These are phyloP conservation scores for Micoletzkya japonica DNA, from an alignment of 2,888 invertebrate species.

Conservation along the genomic window DNA sequence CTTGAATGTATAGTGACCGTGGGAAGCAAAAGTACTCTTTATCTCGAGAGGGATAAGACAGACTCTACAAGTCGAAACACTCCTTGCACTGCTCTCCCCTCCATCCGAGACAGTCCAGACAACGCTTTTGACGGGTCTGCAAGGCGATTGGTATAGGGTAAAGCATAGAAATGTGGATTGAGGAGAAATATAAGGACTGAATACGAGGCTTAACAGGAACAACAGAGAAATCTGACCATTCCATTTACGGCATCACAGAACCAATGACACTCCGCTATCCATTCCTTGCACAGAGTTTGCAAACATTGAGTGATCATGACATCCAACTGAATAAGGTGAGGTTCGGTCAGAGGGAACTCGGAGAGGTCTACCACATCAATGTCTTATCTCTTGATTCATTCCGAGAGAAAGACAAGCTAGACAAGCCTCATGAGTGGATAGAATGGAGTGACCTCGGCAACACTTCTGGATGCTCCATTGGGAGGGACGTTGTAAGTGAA, in stretches of 20 bases:
- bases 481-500: conserved; percentile 43
- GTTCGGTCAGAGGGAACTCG: too few species aligned
- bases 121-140: conserved; percentile 28
- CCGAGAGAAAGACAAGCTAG: too few species aligned
- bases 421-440: neutral
- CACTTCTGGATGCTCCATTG: conserved; percentile 36
- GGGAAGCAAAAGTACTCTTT: neutral
- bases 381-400: too few species aligned
- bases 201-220: neutral
- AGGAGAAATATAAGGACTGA: too few species aligned
- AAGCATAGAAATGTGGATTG: too few species aligned
- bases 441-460: conserved; percentile 35
- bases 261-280: conserved; percentile 59
- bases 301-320: conserved; percentile 54
- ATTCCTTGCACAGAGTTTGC: conserved; percentile 54
- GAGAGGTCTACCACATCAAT: too few species aligned
- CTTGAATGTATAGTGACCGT: neutral
- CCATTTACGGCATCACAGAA: conserved; percentile 53
- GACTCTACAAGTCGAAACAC: conserved; percentile 43
- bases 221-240: conserved; percentile 33
- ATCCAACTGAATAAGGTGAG: conserved; percentile 46
- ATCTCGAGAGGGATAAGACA: neutral
- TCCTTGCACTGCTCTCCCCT: conserved; percentile 52
- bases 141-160: too few species aligned
- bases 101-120: conserved; percentile 52